A percentile compares a stretch with the other conserved stretches of the same genome.
Evolutionary conservation across 64 coral and sea anemone genomes (phyloP).

Genomic region (Porites australiensis): DNA sequence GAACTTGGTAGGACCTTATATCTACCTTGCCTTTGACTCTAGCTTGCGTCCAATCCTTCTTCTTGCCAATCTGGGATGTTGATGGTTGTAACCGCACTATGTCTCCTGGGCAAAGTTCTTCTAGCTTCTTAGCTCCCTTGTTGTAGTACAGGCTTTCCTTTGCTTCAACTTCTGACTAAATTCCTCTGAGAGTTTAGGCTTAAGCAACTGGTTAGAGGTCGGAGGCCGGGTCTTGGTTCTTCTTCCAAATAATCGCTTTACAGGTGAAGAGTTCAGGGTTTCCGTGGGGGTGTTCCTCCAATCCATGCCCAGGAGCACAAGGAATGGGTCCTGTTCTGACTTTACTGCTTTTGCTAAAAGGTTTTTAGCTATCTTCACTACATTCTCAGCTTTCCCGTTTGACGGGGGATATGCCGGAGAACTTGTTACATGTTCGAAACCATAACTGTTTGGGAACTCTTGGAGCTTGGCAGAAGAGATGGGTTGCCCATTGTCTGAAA

Average conservation of each 20-base stretch:
- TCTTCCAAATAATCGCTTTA: conserved; percentile 26
- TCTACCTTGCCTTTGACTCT: conserved; percentile 35
- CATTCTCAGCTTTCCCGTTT: conserved; percentile 4
- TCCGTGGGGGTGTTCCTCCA: conserved; percentile 58
- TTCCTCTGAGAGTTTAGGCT: not conserved
- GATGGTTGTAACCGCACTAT: too few species aligned
- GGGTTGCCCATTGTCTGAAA: conserved; percentile 40
- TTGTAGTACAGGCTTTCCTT: not conserved
- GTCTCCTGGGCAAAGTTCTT: conserved; percentile 4
- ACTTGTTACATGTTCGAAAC: conserved; percentile 28
- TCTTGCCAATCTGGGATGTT: too few species aligned
- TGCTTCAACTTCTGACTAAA: conserved; percentile 1
- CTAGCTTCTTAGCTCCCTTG: conserved; percentile 40
- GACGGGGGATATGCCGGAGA: not conserved
- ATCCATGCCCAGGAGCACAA: not conserved
- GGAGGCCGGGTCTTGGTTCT: conserved; percentile 46
- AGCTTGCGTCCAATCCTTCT: not conserved
- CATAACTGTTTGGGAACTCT: conserved; percentile 5
- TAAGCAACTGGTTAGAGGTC: not conserved
- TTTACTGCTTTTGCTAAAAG: not conserved
- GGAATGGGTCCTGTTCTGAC: not conserved
- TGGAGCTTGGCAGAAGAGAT: not conserved
- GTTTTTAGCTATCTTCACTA: not conserved
- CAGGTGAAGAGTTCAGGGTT: conserved; percentile 47
- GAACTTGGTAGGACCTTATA: conserved; percentile 52